These are phyloP conservation scores for Platysteira castanea DNA, from an alignment of 2,113 vertebrate genomes.

Conservation along the genomic window DNA sequence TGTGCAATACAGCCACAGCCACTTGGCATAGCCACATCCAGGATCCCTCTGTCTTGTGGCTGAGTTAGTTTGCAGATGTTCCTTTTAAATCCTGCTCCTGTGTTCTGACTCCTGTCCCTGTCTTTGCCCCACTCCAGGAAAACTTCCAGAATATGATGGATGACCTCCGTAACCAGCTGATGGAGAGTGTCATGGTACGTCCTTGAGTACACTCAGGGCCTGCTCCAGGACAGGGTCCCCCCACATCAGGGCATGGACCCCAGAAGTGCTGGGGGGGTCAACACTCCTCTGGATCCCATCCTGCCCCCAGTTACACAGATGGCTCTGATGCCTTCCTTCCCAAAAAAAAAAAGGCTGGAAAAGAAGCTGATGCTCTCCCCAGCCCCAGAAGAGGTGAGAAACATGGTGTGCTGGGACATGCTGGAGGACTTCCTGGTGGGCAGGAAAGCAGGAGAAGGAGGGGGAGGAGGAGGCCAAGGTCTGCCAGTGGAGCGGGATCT, in stretches of 20 bases:
- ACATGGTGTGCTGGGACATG: neutral
- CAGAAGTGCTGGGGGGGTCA: neutral
- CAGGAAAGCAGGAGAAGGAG: neutral
- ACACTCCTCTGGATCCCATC: neutral
- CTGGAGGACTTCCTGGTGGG: neutral
- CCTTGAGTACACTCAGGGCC: neutral
- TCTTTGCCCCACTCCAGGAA: neutral
- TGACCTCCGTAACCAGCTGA: neutral
- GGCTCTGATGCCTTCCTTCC: neutral
- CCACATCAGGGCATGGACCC: neutral
- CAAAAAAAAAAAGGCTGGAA: neutral
- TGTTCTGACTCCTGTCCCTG: neutral
- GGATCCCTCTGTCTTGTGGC: neutral
- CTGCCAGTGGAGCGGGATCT: rapidly evolving
- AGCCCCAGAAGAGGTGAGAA: neutral
- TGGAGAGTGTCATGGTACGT: neutral
- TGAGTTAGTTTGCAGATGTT: neutral
- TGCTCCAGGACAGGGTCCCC: neutral
- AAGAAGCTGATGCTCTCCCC: neutral
- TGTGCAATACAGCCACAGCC: neutral
- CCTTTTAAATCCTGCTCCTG: neutral
- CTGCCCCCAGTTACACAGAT: neutral
- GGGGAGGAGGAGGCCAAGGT: neutral
- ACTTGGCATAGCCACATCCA: neutral
- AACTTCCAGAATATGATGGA: neutral